phyloP scores from a whole-genome alignment of 1,140 invertebrate species.

The Dysdera silvatica region DNA sequence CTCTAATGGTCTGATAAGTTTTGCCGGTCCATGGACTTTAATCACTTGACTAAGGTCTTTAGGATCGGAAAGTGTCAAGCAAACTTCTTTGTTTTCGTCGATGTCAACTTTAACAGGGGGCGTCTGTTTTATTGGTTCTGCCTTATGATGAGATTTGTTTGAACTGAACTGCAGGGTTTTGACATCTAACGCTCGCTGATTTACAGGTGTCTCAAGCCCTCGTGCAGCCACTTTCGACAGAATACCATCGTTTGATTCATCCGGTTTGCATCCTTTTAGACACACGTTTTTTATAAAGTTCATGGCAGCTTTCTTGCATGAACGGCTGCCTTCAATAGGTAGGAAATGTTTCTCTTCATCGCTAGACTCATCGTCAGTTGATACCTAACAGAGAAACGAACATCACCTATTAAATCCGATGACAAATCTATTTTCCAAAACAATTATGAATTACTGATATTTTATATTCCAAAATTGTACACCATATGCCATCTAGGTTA shows the following conservation, averaged over 20 bases:
- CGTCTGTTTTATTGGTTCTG: background rate
- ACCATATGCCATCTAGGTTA: too few relatives aligned
- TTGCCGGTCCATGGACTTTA: constrained; percentile 13
- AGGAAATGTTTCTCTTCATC: constrained; percentile 2
- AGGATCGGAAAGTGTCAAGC: constrained; percentile 10
- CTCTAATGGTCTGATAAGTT: constrained; percentile 9
- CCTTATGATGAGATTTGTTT: too few relatives aligned
- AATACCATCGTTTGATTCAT: background rate
- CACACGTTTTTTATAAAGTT: constrained; percentile 22
- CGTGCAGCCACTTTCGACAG: background rate
- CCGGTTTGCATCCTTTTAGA: constrained; percentile 3
- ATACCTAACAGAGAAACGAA: constrained; percentile 6
- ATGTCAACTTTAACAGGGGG: background rate
- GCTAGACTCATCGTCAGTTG: constrained; percentile 23
- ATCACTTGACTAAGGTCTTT: constrained; percentile 8
- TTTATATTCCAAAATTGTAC: too few relatives aligned
- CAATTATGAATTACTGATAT: too few relatives aligned
- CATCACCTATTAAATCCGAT: too few relatives aligned
- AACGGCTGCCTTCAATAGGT: constrained; percentile 9
- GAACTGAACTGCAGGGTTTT: too few relatives aligned
- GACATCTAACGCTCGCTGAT: too few relatives aligned
- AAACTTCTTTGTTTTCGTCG: background rate
- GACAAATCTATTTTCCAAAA: too few relatives aligned
- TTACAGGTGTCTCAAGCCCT: constrained; percentile 3
- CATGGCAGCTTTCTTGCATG: constrained; percentile 25